Percentiles rank a stretch among this genome's conserved stretches.
Conservation (phyloP, 2,888 invertebrate species). For the Penaeus monodon region DNA sequence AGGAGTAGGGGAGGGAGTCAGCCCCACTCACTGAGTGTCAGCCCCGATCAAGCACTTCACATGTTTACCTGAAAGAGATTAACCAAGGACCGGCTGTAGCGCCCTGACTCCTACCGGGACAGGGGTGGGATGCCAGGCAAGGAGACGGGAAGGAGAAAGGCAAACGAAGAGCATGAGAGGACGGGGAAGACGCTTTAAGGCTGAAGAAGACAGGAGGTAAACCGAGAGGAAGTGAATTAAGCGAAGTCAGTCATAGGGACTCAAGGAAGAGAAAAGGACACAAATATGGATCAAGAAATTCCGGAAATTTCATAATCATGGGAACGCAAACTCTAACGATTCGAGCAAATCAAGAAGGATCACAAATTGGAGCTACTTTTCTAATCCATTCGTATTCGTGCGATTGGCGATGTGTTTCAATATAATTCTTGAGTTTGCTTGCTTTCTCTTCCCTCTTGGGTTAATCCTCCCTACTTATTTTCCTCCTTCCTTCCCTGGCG, state of each 20-base stretch:
- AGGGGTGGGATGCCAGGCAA: not conserved
- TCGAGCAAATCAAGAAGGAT: too few species aligned
- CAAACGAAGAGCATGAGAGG: not conserved
- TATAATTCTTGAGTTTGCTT: too few species aligned
- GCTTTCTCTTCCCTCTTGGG: too few species aligned
- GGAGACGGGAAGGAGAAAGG: conserved; percentile 3
- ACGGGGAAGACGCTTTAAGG: not conserved
- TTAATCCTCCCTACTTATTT: too few species aligned
- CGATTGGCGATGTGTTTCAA: too few species aligned
- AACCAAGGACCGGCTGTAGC: conserved; percentile 51
- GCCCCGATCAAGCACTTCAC: conserved; percentile 57
- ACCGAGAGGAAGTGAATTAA: not conserved
- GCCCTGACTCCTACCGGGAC: conserved; percentile 8
- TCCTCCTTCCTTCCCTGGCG: too few species aligned
- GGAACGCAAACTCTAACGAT: too few species aligned
- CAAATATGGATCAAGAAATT: not conserved
- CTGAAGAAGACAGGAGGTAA: not conserved
- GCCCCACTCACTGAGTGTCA: conserved; percentile 37
- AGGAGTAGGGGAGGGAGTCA: not conserved
- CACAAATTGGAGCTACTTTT: too few species aligned
- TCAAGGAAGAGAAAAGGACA: not conserved
- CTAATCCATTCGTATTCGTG: too few species aligned
- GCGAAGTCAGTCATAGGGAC: not conserved
- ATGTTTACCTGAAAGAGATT: conserved; percentile 58
- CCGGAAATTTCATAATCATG: too few species aligned